Base-by-base conservation (phyloP, 2,797 vertebrate genomes). In the Amazona ochrocephala region DNA sequence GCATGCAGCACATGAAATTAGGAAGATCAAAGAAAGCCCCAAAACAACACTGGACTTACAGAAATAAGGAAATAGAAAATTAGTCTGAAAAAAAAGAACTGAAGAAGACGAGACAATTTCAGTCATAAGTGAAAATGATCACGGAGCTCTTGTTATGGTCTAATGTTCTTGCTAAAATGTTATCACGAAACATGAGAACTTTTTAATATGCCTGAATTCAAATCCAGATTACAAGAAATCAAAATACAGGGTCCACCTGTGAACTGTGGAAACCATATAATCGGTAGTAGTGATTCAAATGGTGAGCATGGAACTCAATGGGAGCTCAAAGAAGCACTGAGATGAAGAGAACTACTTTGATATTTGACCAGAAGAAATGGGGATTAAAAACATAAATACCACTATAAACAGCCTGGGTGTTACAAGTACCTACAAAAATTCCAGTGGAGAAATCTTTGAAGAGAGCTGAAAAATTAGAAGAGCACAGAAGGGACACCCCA, bases 51-150 rank as follows among this genome's bases (percentile, higher is more conserved):
- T 62, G 68, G 78, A 92, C 67, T 79, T 94, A 39, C 0, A 71
- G 76, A 94, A 89, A 75, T 32, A 87, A 81, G 23, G 84, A 90
- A 73, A 87, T 67, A 81, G 21, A 84, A 91, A 73, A 87, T 67
- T 32, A 0, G 48, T 20, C 21, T 37, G 65, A 79, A 87, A 90
- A 90, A 90, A 50, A 87, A n/a, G 0, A 68, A 61, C 29, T 85
- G 22, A 93, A 82, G 41, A 87, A 51, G 27, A 72, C 7, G 17
- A 61, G 91, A 56, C 18, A 41, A 61, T 53, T 74, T 48, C 64
- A 79, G 39, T 8, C 26, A 79, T 45, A 64, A 79, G 32, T 32
- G 37, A 70, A 67, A 47, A 34, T 56, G 54, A 83, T 65, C 0
- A 3, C 3, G 24, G 42, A 79, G 11, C 2, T 73, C 37, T 64